These are phyloP conservation scores for Okamejei kenojei DNA, from an alignment of 2,797 vertebrate genomes.

Conservation along the genomic window DNA sequence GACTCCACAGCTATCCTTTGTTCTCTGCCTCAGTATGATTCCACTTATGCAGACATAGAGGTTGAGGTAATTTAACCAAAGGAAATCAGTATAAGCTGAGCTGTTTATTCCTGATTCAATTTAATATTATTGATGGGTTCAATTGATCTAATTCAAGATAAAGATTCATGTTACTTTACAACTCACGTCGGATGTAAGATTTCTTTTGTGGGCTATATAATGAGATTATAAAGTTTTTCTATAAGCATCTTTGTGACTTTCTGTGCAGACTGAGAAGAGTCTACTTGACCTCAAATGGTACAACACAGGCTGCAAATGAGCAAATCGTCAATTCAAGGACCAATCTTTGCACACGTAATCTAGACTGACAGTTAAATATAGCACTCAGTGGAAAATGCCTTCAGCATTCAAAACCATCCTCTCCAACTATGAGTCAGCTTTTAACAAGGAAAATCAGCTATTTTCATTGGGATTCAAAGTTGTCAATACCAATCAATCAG, in stretches of 20 bases:
- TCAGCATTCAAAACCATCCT: not conserved
- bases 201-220: not conserved
- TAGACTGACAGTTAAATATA: not conserved
- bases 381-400: not conserved
- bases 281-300: not conserved
- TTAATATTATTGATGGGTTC: not conserved
- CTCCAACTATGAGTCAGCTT: not conserved
- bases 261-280: not conserved
- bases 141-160: no score
- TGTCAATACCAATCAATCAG: conserved; percentile 6
- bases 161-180: not conserved
- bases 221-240: not conserved
- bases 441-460: not conserved
- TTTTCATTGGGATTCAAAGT: not conserved
- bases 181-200: not conserved
- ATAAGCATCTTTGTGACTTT: not conserved
- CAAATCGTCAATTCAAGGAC: not conserved
- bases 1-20: no score
- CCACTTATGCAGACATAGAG: not conserved
- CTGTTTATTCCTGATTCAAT: not conserved
- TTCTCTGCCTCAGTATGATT: no score
- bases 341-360: not conserved
- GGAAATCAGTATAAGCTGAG: not conserved
- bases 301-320: not conserved
- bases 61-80: not conserved